A percentile compares a stretch with the other conserved stretches of the same genome.
Evolutionary conservation across 2,797 vertebrate genomes (phyloP).

Genomic region (Myoxocephalus aenaeus): DNA sequence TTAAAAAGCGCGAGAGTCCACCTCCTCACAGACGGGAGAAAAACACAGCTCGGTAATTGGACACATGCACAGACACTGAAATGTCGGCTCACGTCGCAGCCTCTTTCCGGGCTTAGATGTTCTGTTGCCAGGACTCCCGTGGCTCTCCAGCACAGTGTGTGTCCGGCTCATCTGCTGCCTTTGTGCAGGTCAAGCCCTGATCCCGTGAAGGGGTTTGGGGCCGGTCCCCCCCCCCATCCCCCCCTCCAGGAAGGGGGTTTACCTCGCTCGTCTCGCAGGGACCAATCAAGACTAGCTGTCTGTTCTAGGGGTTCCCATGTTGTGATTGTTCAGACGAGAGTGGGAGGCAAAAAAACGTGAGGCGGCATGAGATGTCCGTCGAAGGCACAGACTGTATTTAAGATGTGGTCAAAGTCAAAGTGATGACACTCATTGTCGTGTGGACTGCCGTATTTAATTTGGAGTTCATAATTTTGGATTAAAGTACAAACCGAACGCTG

Average conservation of each 20-base stretch:
- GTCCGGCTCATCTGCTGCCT: conserved; percentile 76
- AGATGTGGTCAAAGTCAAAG: background rate
- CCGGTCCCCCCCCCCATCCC: conserved; percentile 36
- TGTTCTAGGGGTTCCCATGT: conserved; percentile 40
- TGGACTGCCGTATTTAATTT: background rate
- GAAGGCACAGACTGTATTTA: background rate
- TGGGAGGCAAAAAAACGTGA: background rate
- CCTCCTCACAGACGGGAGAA: conserved; percentile 46
- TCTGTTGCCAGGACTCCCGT: conserved; percentile 70
- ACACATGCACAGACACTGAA: conserved; percentile 57
- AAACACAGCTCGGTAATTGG: conserved; percentile 64
- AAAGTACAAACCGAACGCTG: background rate
- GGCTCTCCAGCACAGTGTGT: conserved; percentile 72
- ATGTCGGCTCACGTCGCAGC: conserved; percentile 56
- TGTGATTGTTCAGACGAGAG: conserved; percentile 32
- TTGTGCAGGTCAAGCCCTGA: conserved; percentile 73
- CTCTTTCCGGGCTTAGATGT: conserved; percentile 72
- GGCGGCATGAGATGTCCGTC: conserved; percentile 33
- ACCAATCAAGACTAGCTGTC: conserved; percentile 74
- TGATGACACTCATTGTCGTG: background rate
- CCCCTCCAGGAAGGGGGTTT: conserved; percentile 60
- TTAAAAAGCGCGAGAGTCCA: conserved; percentile 37
- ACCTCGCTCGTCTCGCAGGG: conserved; percentile 66
- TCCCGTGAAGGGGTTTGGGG: conserved; percentile 61
- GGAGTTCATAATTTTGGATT: background rate